Evolutionary conservation across 2,888 invertebrate species (phyloP).

Genomic region (Boloria euphrosyne): DNA sequence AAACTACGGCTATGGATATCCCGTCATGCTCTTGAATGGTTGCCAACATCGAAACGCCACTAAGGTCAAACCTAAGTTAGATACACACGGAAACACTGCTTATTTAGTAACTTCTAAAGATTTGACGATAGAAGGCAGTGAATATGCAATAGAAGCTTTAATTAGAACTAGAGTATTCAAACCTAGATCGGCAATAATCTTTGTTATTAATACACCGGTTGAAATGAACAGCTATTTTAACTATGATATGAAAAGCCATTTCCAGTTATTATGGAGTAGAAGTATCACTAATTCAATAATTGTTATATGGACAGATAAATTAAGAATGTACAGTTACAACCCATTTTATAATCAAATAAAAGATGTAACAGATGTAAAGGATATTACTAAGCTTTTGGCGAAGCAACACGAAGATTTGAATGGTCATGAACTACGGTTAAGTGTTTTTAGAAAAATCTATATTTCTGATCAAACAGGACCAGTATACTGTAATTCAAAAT

Average conservation of each 20-base stretch:
- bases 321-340: conserved; percentile 78
- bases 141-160: conserved; percentile 59
- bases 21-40: conserved; percentile 68
- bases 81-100: conserved; percentile 69
- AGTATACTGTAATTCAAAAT: conserved; percentile 57
- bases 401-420: conserved; percentile 63
- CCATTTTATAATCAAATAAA: conserved; percentile 69
- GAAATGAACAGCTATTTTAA: conserved; percentile 62
- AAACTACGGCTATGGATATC: conserved; percentile 64
- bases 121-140: conserved; percentile 60
- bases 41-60: conserved; percentile 60
- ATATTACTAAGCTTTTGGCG: conserved; percentile 54
- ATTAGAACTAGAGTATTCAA: conserved; percentile 70
- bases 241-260: conserved; percentile 68
- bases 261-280: conserved; percentile 75
- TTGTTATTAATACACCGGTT: conserved; percentile 62
- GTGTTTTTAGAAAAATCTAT: conserved; percentile 65
- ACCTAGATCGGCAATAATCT: conserved; percentile 68
- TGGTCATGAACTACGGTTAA: conserved; percentile 60
- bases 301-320: conserved; percentile 56
- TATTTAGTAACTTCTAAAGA: conserved; percentile 67
- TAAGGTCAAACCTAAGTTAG: conserved; percentile 62
- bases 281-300: conserved; percentile 78
- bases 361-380: conserved; percentile 64
- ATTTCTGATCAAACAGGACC: conserved; percentile 57